Percentiles rank a stretch among this genome's conserved stretches.
phyloP scores from a whole-genome alignment of 2,113 vertebrate species.

The Sceloporus undulatus region DNA sequence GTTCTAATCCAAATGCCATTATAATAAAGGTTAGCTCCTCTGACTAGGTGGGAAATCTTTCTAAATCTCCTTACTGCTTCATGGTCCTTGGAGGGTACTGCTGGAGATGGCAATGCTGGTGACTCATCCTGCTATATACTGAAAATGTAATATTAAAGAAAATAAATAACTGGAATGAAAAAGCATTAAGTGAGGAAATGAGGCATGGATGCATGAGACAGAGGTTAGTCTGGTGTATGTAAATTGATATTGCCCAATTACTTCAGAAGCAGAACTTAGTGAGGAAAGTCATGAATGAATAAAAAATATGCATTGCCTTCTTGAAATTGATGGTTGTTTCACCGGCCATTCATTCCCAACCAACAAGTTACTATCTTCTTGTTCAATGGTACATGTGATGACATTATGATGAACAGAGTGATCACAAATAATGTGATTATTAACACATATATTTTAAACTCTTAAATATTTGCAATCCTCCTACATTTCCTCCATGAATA shows the following conservation, averaged over 20 bases:
- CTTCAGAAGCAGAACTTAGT: slow-evolving; percentile 54
- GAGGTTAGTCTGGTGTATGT: slow-evolving; percentile 64
- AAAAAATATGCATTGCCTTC: slow-evolving; percentile 29
- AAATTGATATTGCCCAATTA: slow-evolving; percentile 71
- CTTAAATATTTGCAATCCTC: neutral
- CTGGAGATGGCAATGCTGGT: slow-evolving; percentile 75
- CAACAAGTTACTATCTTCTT: slow-evolving; percentile 34
- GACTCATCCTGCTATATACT: slow-evolving; percentile 83
- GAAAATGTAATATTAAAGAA: slow-evolving; percentile 82
- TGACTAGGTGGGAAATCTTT: slow-evolving; percentile 75
- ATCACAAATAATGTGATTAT: neutral
- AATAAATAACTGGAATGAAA: slow-evolving; percentile 81
- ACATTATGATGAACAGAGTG: neutral
- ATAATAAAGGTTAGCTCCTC: slow-evolving; percentile 75
- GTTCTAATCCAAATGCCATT: slow-evolving; percentile 78
- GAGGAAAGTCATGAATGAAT: slow-evolving; percentile 61
- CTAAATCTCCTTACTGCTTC: slow-evolving; percentile 84
- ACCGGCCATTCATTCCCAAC: slow-evolving; percentile 43
- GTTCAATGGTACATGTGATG: neutral
- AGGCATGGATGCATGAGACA: slow-evolving; percentile 76
- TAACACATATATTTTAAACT: fast-evolving
- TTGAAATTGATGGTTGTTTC: slow-evolving; percentile 23
- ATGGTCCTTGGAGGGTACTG: slow-evolving; percentile 78
- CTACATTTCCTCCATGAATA: neutral
- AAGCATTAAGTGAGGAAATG: slow-evolving; percentile 88